Base-by-base conservation (phyloP, 2,113 vertebrate genomes). In the Plecotus auritus region DNA sequence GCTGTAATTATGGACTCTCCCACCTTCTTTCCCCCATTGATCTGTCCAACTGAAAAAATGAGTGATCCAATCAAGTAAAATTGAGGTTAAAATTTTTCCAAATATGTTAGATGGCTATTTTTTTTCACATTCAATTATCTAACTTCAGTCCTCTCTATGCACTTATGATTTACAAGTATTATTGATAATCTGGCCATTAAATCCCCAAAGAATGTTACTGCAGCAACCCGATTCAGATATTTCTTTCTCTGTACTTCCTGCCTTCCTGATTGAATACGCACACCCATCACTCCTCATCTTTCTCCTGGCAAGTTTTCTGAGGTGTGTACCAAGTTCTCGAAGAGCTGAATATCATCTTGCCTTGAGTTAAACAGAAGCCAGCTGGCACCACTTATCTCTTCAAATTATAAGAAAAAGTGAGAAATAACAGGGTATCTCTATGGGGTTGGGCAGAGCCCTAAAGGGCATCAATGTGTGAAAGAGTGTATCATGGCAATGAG, bases 311-410 rank as follows among this genome's bases (percentile, higher is more conserved):
- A 90, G 69, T 94, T 97, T 97, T 54, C 42, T 14, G 56, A 96
- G 54, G 93, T 97, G 73, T 90, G 80, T 96, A 97, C 95, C 95
- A 97, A 95, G 85, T 96, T 95, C 91, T 93, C 77, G 47, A 96
- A 89, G 96, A 96, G 85, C 96, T 96, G 94, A 96, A 96, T 97
- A 94, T 96, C 97, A 96, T 97, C 95, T 88, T 96, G 85, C 92
- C 92, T 96, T 94, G 56, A 96, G 92, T 90, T 84, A 96, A 96
- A 86, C n/a, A 93, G 91, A 81, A 97, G 92, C 96, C 96, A 98
- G 88, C 94, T 96, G 96, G 94, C 45, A 97, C 51, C 80, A 96
- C 95, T 97, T 98, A 96, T 9, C 9, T 96, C 93, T 90, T 87
- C 69, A 97, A 97, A 97, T 85, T 88, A 54, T 95, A 97, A 94